phyloP scores from a whole-genome alignment of 2,888 invertebrate species.

The Apeira syringaria region DNA sequence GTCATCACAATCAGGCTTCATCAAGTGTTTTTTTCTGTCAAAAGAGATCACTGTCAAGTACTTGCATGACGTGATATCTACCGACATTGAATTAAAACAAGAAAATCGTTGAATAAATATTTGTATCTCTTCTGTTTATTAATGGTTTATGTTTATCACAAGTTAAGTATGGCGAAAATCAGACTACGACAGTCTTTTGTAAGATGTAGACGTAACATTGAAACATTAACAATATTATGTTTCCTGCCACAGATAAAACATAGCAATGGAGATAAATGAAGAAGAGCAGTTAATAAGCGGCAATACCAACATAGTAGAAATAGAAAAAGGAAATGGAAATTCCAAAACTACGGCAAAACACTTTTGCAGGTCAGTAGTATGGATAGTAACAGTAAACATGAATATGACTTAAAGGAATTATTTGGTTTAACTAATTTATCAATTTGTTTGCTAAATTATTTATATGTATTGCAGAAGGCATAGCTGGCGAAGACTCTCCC shows the following conservation, averaged over 20 bases:
- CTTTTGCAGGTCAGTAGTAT: slow-evolving; percentile 28
- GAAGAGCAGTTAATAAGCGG: slow-evolving; percentile 9
- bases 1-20: no score
- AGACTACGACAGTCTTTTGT: slow-evolving; percentile 15
- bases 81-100: slow-evolving; percentile 5
- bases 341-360: slow-evolving; percentile 10
- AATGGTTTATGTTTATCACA: slow-evolving; percentile 25
- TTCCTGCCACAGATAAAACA: neutral
- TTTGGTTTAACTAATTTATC: neutral
- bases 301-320: slow-evolving; percentile 10
- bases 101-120: slow-evolving; percentile 24
- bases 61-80: neutral
- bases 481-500: slow-evolving; percentile 38
- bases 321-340: slow-evolving; percentile 19
- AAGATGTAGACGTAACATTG: slow-evolving; percentile 18
- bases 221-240: neutral
- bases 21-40: no score
- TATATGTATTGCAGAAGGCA: slow-evolving; percentile 29
- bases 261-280: slow-evolving; percentile 15
- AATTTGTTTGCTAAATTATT: neutral
- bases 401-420: neutral
- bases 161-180: slow-evolving; percentile 26
- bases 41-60: no score
- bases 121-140: slow-evolving; percentile 31
- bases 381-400: no score